Percentiles rank a stretch among this genome's conserved stretches.
Evolutionary conservation across 2,797 vertebrate species (phyloP).

Genomic region (Clarias platycephalus): DNA sequence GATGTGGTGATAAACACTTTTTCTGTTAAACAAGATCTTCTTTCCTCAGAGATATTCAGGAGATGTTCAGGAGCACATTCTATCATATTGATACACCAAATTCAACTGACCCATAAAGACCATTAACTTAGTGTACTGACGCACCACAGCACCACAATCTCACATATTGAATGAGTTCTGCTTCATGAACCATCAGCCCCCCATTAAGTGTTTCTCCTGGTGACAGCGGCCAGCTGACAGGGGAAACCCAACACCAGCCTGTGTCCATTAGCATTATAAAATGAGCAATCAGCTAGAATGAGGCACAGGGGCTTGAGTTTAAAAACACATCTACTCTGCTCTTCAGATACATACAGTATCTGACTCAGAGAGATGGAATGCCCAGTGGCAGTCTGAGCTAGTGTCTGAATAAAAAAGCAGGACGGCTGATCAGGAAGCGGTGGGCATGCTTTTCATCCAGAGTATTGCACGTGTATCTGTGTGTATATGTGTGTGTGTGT

Average conservation of each 20-base stretch:
- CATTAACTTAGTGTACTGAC: constrained; percentile 77
- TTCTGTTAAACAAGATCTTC: background rate
- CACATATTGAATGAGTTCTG: constrained; percentile 82
- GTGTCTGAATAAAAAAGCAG: constrained; percentile 30
- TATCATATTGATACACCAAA: constrained; percentile 69
- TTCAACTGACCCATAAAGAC: constrained; percentile 77
- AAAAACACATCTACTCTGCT: constrained; percentile 76
- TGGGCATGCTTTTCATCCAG: background rate
- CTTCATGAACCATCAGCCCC: constrained; percentile 84
- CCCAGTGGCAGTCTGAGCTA: constrained; percentile 10
- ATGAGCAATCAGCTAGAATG: constrained; percentile 87
- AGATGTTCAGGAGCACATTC: constrained; percentile 70
- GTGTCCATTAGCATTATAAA: constrained; percentile 87
- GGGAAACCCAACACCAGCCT: constrained; percentile 80
- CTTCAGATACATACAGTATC: constrained; percentile 58
- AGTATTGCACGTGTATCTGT: background rate
- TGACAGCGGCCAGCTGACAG: constrained; percentile 83
- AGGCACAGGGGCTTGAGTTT: constrained; percentile 77
- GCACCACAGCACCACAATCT: constrained; percentile 73
- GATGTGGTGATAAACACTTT: background rate
- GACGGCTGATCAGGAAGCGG: constrained; percentile 2
- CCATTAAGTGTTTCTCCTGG: constrained; percentile 81
- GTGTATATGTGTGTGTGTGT: background rate
- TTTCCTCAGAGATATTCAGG: background rate
- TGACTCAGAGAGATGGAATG: constrained; percentile 52